A percentile compares a stretch with the other conserved stretches of the same genome.
Conservation (phyloP, 2,888 invertebrate species). For the Cheilosia soror region DNA sequence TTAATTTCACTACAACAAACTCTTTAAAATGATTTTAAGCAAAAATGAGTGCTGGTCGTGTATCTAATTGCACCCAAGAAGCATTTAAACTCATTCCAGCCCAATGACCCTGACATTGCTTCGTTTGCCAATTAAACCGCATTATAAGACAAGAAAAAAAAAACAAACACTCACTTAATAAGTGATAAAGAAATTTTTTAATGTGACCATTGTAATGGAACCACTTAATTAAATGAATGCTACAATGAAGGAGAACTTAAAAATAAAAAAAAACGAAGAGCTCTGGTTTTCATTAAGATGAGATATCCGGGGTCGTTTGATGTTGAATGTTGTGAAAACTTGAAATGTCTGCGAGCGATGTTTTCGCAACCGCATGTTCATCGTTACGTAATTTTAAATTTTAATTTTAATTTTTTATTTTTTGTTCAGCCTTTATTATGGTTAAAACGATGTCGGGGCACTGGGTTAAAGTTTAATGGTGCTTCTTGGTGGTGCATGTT, state of each 20-base stretch:
- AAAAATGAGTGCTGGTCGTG: not conserved
- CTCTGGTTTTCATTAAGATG: slow-evolving; percentile 8
- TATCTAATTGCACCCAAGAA: not conserved
- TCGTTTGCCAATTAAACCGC: not conserved
- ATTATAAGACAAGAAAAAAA: not conserved
- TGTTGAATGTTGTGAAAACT: slow-evolving; percentile 19
- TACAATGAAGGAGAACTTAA: slow-evolving; percentile 7
- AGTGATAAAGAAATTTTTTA: not conserved
- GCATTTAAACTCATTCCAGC: not conserved
- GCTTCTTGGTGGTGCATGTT: not conserved
- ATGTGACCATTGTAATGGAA: not conserved
- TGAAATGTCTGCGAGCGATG: not conserved
- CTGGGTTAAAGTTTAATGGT: slow-evolving; percentile 8
- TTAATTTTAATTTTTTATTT: not conserved
- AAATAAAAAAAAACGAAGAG: not conserved
- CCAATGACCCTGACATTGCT: not conserved
- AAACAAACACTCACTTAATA: not conserved
- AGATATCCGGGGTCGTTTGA: slow-evolving; percentile 16
- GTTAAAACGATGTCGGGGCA: not conserved
- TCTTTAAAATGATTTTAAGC: not conserved
- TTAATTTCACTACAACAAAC: not conserved
- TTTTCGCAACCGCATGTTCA: not conserved
- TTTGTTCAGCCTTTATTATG: too few relatives aligned
- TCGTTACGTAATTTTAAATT: not conserved
- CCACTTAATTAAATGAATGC: slow-evolving; percentile 10